Conservation (phyloP, 2,113 vertebrate species). For the Psilopsiagon aurifrons region DNA sequence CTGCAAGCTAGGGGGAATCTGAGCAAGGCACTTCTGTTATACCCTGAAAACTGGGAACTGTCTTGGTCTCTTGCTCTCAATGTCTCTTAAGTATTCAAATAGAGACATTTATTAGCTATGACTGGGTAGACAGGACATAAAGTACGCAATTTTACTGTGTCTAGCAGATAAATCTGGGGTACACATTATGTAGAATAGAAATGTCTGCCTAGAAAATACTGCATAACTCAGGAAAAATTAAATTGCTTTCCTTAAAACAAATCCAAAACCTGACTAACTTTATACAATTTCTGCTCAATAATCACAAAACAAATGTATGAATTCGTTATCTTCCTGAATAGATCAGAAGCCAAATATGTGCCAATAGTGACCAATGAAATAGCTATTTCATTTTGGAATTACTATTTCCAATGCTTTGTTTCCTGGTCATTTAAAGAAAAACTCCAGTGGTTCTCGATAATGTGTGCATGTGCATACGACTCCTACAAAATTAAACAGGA, state of each 20-base stretch:
- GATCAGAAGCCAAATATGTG: background rate
- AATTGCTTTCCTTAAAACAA: background rate
- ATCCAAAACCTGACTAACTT: background rate
- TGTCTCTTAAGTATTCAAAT: background rate
- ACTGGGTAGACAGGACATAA: background rate
- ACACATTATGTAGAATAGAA: background rate
- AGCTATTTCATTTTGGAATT: background rate
- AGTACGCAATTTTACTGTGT: no score
- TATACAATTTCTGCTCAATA: background rate
- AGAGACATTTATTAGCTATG: background rate
- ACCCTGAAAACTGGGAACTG: background rate
- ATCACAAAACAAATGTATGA: background rate
- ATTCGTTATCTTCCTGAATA: background rate
- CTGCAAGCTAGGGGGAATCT: background rate
- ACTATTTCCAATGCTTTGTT: background rate
- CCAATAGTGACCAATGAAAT: background rate
- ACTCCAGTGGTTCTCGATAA: background rate
- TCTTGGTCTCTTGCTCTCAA: no score
- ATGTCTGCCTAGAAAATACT: background rate
- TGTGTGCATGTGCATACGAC: background rate
- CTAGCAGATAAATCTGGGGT: no score
- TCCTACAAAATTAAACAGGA: background rate
- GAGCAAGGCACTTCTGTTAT: background rate
- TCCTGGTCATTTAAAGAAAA: background rate
- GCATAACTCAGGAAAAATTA: background rate